Conservation (phyloP, 1,140 invertebrate species). For the Prorops nasuta region DNA sequence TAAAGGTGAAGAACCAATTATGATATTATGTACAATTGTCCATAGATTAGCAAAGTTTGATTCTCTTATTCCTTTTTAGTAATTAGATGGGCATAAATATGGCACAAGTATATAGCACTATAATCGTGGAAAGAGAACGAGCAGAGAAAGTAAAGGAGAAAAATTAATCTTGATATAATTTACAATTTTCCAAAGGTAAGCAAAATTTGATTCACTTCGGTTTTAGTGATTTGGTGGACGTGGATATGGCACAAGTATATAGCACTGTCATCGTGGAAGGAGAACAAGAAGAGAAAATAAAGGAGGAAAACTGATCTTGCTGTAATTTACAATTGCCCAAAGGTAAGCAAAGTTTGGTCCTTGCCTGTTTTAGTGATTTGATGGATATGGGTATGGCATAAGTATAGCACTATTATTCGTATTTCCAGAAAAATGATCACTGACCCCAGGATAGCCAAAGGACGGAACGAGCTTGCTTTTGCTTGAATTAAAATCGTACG, state of each 20-base stretch:
- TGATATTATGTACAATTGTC: not conserved
- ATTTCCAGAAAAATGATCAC: conserved; percentile 24
- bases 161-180: no score
- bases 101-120: not conserved
- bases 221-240: no score
- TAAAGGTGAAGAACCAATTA: conserved; percentile 5
- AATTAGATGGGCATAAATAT: not conserved
- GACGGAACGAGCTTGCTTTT: conserved; percentile 26
- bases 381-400: conserved; percentile 1
- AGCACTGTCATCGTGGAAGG: not conserved
- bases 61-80: not conserved
- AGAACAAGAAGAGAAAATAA: not conserved
- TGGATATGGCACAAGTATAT: no score
- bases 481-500: conserved; percentile 34
- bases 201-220: no score
- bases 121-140: not conserved
- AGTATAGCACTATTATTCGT: conserved; percentile 14
- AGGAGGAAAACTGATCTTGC: not conserved
- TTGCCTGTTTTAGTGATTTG: not conserved
- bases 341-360: conserved; percentile 1
- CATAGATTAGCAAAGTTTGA: not conserved
- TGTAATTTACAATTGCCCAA: conserved; percentile 12
- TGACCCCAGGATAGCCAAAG: conserved; percentile 19
- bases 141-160: not conserved
- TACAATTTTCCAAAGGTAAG: no score